Base-by-base conservation (phyloP, 30 jellyfish, hydroid and myxozoan genomes). In the Aurelia sp. region DNA sequence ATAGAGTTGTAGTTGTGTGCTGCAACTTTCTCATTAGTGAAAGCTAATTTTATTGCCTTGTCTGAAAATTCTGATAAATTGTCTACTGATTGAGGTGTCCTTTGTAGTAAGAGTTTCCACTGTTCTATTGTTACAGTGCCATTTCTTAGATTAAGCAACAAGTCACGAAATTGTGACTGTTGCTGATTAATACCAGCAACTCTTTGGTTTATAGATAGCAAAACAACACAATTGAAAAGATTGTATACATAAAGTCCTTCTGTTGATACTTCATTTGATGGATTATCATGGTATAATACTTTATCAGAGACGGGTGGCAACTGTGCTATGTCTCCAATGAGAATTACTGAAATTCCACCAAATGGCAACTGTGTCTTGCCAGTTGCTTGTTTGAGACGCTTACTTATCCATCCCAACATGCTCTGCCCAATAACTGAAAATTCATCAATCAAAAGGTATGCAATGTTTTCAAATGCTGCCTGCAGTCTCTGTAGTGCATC, bases 271-370 rank as follows among this genome's bases (percentile, higher is more conserved):
- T 66, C 48, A 23, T 23, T 50, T 12, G 19, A 12, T 11, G 90
- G 90, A 17, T 18, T 30, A 12, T 66, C 12, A 23, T 80, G 88
- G 55, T 80, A 80, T 12, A 80, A 62, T 12, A 50, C 57, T 23
- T 22, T 80, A 22, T 73, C 90, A 21, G 19, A 15, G 77, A 80
- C 89, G 11, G 90, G 90, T 53, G 88, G 88, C 18, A 77, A 62
- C 64, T 61, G 88, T 18, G 83, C 88, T 15, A 61, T 19, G 37
- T 77, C 84, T 13, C 88, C 88, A 18, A 62, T 62, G 18, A 77
- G 44, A 55, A 77, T 77, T 13, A 77, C 47, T 20, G 50, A 41
- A 16, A 77, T 59, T 20, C 88, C 88, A 55, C 88, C 88, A 77
- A 77, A 77, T 18, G 64, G 23, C 13, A n/a, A 17, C 19, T 27